These are phyloP conservation scores for Corythucha ciliata DNA, from an alignment of 2,888 invertebrate species.

Conservation along the genomic window DNA sequence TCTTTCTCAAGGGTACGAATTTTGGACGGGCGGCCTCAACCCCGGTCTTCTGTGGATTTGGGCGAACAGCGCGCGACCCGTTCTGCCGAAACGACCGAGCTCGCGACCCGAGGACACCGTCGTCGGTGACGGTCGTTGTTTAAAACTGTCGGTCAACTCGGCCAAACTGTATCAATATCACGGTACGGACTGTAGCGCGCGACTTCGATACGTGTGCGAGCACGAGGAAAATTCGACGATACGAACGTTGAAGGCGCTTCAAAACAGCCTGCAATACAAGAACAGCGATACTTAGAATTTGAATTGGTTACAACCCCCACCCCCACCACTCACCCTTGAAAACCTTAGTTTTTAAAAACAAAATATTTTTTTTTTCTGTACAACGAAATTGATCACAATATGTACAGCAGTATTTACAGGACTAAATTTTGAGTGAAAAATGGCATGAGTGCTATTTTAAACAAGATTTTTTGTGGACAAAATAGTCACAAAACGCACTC, in stretches of 20 bases:
- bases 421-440: no score
- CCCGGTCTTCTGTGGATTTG: conserved; percentile 81
- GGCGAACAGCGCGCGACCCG: conserved; percentile 70
- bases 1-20: conserved; percentile 52
- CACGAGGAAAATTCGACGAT: conserved; percentile 39
- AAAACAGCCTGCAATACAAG: no score
- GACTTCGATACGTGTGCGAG: conserved; percentile 64
- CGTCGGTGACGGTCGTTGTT: conserved; percentile 59
- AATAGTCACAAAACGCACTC: no score
- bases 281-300: no score
- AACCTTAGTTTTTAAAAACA: no score
- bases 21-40: conserved; percentile 77
- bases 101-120: conserved; percentile 43
- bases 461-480: no score
- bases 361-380: no score
- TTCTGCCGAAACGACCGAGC: conserved; percentile 40
- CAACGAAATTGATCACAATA: no score
- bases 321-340: no score
- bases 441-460: no score
- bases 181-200: conserved; percentile 62
- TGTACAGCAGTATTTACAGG: no score
- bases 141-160: conserved; percentile 57
- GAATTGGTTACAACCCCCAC: no score
- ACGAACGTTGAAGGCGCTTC: conserved; percentile 35
- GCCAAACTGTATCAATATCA: conserved; percentile 54